Evolutionary conservation across 2,797 vertebrate genomes (phyloP), one percentile per base, ranked within the genome.

Genomic region (Onychomys torridus): DNA sequence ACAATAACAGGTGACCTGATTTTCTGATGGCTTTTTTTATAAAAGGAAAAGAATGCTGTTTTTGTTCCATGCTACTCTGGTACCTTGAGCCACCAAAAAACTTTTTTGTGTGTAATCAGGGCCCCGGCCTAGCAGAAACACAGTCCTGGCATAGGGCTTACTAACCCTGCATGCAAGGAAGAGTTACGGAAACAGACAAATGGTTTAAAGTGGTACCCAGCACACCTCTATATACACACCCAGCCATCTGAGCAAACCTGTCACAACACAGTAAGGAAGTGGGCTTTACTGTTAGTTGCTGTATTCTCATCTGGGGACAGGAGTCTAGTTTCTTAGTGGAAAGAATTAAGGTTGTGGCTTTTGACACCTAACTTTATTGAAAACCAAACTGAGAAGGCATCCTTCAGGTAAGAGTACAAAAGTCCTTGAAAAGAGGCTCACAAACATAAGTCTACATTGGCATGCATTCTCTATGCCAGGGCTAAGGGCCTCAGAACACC

Each of bases 271-370:
- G 14, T 21, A 55, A 95, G 43, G 40, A 37, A 67, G 23, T 17
- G 34, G 67, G 57, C 6, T 27, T 93, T 32, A 40, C 65, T 37
- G 10, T 13, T 29, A 16, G 23, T 40, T 9, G 63, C 37, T 40
- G 55, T 29, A 75, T 59, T 69, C 55, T 92, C 81, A 32, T 43
- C 61, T 55, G 10, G 59, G 55, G 21, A 87, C 32, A 49, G 3
- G 49, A 40, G 8, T 49, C 49, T 43, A 4, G 61, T 49, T 91
- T 84, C 65, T 73, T 84, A 29, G 52, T 77, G 40, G 76, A 83
- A 71, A 89, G 52, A 93, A 95, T 14, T 49, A 83, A 81, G 65
- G 49, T 8, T 73, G 59, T 79, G 49, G 21, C 55, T 78, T 89
- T 63, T 89, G 91, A 49, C 8, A 3, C 55, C 11, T 73, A n/a